Conservation (phyloP, 2,113 vertebrate genomes). For the Grammomys surdaster region DNA sequence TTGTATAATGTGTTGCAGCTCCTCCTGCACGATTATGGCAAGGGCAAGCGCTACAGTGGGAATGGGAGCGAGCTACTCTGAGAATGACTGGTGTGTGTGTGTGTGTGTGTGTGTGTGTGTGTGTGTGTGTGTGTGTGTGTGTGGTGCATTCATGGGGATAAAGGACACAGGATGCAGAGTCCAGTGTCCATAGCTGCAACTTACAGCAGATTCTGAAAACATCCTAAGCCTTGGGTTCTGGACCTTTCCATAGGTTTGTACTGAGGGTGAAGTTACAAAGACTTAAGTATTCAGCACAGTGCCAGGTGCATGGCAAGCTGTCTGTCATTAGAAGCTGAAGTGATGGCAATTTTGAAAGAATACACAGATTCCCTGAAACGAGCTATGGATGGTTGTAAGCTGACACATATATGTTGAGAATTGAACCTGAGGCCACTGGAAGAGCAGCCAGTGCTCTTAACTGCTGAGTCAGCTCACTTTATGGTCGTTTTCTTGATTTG, state of each 20-base stretch:
- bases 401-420: neutral
- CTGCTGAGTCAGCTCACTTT: neutral
- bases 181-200: neutral
- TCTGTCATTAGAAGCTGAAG: too few species aligned
- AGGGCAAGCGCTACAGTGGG: too few species aligned
- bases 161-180: neutral
- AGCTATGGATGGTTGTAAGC: neutral
- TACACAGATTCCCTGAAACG: neutral
- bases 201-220: too few species aligned
- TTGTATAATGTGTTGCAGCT: neutral
- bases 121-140: too few species aligned
- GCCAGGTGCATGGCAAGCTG: neutral
- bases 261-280: neutral
- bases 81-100: too few species aligned
- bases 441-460: neutral
- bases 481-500: neutral
- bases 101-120: too few species aligned
- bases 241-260: neutral
- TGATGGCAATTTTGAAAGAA: neutral
- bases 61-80: neutral
- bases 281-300: too few species aligned
- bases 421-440: neutral
- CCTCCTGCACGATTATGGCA: neutral
- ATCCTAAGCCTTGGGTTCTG: neutral
- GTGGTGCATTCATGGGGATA: fast-evolving